These are phyloP conservation scores for Drosophila mayaguana DNA, from an alignment of 2,888 invertebrate species.

Conservation along the genomic window DNA sequence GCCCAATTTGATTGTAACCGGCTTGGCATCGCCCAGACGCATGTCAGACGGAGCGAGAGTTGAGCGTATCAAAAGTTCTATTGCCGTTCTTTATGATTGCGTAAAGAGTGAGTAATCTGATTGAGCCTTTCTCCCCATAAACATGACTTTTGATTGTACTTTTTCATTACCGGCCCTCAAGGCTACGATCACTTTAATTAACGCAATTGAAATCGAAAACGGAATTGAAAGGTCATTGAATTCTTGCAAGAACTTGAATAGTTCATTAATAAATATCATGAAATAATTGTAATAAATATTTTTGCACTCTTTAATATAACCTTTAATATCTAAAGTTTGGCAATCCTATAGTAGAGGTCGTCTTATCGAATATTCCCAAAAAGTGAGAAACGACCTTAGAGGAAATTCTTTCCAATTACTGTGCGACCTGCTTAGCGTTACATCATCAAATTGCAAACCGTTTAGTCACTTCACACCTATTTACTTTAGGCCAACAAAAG, in stretches of 20 bases:
- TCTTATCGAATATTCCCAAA: too few relatives aligned
- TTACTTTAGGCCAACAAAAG: background rate
- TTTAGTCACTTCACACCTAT: constrained; percentile 57
- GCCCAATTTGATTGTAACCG: constrained; percentile 47
- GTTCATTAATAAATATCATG: background rate
- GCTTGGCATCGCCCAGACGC: constrained; percentile 62
- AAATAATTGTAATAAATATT: too few relatives aligned
- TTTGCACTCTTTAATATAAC: too few relatives aligned
- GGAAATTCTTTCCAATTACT: constrained; percentile 60
- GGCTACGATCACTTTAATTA: constrained; percentile 6
- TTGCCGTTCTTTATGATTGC: constrained; percentile 38
- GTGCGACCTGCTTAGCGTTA: constrained; percentile 44
- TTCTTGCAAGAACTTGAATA: constrained; percentile 6
- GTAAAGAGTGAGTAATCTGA: constrained; percentile 43
- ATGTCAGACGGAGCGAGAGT: constrained; percentile 60
- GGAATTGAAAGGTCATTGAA: constrained; percentile 49
- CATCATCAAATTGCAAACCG: constrained; percentile 59
- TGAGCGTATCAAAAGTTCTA: constrained; percentile 49
- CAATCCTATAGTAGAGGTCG: too few relatives aligned
- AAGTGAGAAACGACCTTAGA: constrained; percentile 34
- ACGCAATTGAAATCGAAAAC: constrained; percentile 32
- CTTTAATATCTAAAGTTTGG: too few relatives aligned
- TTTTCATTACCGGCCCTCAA: constrained; percentile 35
- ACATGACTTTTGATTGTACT: constrained; percentile 25
- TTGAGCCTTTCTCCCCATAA: constrained; percentile 30